These are phyloP conservation scores for Netelia virgata DNA, from an alignment of 2,888 invertebrate species.

Conservation along the genomic window DNA sequence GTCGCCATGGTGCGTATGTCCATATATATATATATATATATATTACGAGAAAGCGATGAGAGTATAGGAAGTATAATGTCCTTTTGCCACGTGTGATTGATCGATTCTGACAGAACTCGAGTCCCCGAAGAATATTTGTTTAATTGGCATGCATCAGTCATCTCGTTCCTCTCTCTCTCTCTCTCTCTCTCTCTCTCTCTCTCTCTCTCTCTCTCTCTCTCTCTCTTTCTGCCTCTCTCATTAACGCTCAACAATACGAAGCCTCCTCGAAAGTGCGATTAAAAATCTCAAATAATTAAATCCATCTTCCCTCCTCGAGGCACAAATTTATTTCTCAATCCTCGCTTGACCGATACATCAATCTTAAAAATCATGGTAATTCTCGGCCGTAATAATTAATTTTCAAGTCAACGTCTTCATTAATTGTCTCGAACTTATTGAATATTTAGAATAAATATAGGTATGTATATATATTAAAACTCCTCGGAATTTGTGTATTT, in stretches of 20 bases:
- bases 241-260: slow-evolving; percentile 52
- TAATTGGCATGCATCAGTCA: slow-evolving; percentile 59
- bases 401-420: slow-evolving; percentile 50
- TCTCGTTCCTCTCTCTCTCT: not conserved
- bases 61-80: slow-evolving; percentile 31
- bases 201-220: not conserved
- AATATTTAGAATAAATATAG: slow-evolving; percentile 1
- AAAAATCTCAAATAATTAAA: slow-evolving; percentile 47
- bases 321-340: not conserved
- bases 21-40: not conserved
- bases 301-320: not conserved
- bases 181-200: not conserved
- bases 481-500: slow-evolving; percentile 12
- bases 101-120: slow-evolving; percentile 59
- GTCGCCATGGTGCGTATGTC: not conserved
- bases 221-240: slow-evolving; percentile 22
- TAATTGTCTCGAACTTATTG: slow-evolving; percentile 32
- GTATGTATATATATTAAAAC: not conserved
- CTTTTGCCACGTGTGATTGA: slow-evolving; percentile 61
- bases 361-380: slow-evolving; percentile 46
- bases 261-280: slow-evolving; percentile 22
- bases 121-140: slow-evolving; percentile 56
- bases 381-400: slow-evolving; percentile 45
- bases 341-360: slow-evolving; percentile 34
- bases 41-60: slow-evolving; percentile 39